phyloP scores from a whole-genome alignment of 2,113 vertebrate genomes.

The Oreochromis spilurus region DNA sequence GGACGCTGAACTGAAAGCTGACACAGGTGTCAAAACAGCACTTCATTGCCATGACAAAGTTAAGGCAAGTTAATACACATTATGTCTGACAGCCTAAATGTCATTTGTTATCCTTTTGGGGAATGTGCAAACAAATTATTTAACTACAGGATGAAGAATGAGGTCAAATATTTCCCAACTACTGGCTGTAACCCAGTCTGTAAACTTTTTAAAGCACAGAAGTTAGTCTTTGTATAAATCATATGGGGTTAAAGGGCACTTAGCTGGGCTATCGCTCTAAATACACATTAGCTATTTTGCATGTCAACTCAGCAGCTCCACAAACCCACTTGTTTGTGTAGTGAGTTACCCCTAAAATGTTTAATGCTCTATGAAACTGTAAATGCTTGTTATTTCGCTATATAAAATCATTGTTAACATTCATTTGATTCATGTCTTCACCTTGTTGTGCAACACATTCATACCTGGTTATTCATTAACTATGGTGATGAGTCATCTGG shows the following conservation, averaged over 20 bases:
- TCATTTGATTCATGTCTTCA: neutral
- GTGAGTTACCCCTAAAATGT: neutral
- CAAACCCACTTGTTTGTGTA: neutral
- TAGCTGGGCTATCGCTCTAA: neutral
- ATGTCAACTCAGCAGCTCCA: neutral
- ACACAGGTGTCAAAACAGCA: neutral
- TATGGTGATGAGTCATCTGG: neutral
- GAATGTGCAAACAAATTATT: neutral
- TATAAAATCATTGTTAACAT: neutral
- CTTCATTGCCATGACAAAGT: neutral
- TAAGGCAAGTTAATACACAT: neutral
- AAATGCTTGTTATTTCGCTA: neutral
- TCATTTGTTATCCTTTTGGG: neutral
- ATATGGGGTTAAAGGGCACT: neutral
- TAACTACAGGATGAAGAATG: neutral
- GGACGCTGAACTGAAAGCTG: neutral
- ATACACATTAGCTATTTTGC: neutral
- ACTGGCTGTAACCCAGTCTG: neutral
- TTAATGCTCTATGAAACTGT: neutral
- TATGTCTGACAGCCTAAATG: neutral
- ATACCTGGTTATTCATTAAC: slow-evolving; percentile 44
- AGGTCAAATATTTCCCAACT: neutral
- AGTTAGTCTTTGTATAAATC: neutral
- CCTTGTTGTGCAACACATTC: neutral
- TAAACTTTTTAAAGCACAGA: neutral